Evolutionary conservation across 2,888 invertebrate genomes (phyloP).

Genomic region (Cephus runcator): DNA sequence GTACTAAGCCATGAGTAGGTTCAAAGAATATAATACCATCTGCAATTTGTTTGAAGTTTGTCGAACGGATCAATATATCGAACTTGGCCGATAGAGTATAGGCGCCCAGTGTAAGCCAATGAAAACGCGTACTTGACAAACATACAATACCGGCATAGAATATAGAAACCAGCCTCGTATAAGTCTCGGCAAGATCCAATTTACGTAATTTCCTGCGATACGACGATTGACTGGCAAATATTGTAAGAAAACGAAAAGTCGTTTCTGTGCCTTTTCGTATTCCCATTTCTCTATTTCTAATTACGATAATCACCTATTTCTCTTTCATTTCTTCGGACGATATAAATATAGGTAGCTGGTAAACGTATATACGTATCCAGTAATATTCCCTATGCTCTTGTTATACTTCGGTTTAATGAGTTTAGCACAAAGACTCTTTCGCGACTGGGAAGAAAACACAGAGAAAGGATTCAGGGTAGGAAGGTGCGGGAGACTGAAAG

Average conservation of each 20-base stretch:
- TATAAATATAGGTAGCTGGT: background rate
- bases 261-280: conserved; percentile 2
- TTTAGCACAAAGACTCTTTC: background rate
- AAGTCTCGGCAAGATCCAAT: conserved; percentile 50
- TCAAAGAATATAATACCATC: background rate
- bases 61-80: conserved; percentile 46
- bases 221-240: conserved; percentile 44
- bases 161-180: conserved; percentile 48
- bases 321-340: background rate
- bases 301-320: conserved; percentile 1
- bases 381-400: background rate
- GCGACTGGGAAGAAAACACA: background rate
- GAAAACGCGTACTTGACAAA: conserved; percentile 26
- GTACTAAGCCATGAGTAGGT: background rate
- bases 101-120: conserved; percentile 34
- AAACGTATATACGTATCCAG: background rate
- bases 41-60: conserved; percentile 35
- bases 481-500: background rate
- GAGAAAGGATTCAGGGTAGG: background rate
- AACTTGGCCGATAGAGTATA: conserved; percentile 34
- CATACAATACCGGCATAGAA: conserved; percentile 29
- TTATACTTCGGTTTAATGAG: background rate
- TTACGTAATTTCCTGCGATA: conserved; percentile 51
- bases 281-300: conserved; percentile 10
- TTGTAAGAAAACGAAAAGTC: conserved; percentile 16